Percentiles rank a stretch among this genome's conserved stretches.
phyloP scores from a whole-genome alignment of 2,797 vertebrate species.

The Setipinna tenuifilis region DNA sequence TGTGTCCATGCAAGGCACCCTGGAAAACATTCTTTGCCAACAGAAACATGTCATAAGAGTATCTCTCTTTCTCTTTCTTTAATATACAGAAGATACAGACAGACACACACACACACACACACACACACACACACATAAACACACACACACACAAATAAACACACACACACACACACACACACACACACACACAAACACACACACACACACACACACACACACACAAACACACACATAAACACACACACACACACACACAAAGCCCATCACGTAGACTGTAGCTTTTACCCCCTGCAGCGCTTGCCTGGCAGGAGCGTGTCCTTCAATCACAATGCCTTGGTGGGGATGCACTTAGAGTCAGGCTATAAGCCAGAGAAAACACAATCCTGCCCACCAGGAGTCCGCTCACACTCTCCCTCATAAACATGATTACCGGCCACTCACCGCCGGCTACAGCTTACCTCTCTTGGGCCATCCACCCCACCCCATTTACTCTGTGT shows the following conservation, averaged over 20 bases:
- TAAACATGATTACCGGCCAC: conserved; percentile 66
- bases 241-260: conserved; percentile 38
- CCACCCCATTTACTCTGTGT: not conserved
- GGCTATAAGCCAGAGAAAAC: conserved; percentile 67
- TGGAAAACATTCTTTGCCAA: conserved; percentile 66
- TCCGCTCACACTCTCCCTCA: conserved; percentile 59
- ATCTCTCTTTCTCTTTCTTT: conserved; percentile 48
- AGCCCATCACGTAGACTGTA: conserved; percentile 46
- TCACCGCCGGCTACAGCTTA: conserved; percentile 57
- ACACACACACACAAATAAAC: too few relatives aligned
- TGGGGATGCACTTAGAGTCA: conserved; percentile 62
- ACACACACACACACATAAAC: too few relatives aligned
- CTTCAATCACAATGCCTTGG: conserved; percentile 66
- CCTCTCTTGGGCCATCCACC: conserved; percentile 55
- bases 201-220: conserved; percentile 40
- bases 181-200: not conserved
- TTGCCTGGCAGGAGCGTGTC: conserved; percentile 54
- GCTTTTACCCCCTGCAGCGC: conserved; percentile 57
- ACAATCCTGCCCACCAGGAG: conserved; percentile 64
- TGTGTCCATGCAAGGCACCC: not conserved
- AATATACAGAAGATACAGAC: too few relatives aligned
- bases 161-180: too few relatives aligned
- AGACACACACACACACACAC: too few relatives aligned
- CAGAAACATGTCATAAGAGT: conserved; percentile 67
- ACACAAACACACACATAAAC: conserved; percentile 39